These are phyloP conservation scores for Anoura caudifer DNA, from an alignment of 2,113 vertebrate genomes.

Conservation along the genomic window DNA sequence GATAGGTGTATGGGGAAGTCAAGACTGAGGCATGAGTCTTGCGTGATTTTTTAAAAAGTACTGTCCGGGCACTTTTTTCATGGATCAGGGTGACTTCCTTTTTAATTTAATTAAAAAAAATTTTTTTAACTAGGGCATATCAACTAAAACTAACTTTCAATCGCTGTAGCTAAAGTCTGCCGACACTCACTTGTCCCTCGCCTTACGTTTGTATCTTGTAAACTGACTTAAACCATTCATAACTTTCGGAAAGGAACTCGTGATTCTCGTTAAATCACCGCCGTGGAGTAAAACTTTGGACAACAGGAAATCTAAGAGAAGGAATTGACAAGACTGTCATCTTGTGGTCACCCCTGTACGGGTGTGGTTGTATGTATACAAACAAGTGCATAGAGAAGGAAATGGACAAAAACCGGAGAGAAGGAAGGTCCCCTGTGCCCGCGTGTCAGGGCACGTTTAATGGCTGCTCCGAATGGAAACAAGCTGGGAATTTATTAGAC, in stretches of 20 bases:
- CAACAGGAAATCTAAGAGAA: not conserved
- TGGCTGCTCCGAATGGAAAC: slow-evolving; percentile 47
- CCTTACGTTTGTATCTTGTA: not conserved
- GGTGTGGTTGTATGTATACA: slow-evolving; percentile 40
- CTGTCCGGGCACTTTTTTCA: not conserved
- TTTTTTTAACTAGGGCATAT: not conserved
- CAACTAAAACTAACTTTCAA: not conserved
- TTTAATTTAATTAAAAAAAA: not conserved
- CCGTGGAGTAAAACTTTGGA: slow-evolving; percentile 20
- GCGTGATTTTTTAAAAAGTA: not conserved
- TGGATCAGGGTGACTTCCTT: not conserved
- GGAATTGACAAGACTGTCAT: not conserved
- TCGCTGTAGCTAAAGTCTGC: not conserved
- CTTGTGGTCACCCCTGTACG: not conserved
- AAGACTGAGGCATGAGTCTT: not conserved
- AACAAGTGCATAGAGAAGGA: slow-evolving; percentile 25
- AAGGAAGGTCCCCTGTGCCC: slow-evolving; percentile 31
- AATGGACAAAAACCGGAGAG: not conserved
- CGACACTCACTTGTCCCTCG: not conserved
- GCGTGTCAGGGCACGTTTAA: slow-evolving; percentile 56
- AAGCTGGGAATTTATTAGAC: slow-evolving; percentile 41
- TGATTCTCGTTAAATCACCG: slow-evolving; percentile 10
- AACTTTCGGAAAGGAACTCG: slow-evolving; percentile 44
- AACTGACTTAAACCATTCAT: slow-evolving; percentile 43
- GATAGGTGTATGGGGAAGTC: not conserved